Conservation (phyloP, 2,113 vertebrate genomes). For the Ammospiza caudacuta region DNA sequence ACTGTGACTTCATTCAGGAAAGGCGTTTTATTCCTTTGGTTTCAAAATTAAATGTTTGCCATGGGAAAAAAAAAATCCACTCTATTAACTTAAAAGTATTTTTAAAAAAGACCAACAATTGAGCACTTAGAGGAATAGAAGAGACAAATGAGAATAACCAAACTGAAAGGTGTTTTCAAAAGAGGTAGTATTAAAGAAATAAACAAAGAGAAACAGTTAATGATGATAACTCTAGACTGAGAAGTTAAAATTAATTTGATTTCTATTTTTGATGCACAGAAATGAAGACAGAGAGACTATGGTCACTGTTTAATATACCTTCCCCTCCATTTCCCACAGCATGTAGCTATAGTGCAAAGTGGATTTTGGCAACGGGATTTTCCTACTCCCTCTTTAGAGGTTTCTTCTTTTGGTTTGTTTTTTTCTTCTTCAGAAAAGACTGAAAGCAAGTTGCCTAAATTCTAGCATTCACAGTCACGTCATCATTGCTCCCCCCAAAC, state of each 20-base stretch:
- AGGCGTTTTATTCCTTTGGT: neutral
- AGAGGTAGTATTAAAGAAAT: neutral
- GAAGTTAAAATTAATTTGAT: neutral
- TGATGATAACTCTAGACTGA: rapidly evolving
- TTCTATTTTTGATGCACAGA: neutral
- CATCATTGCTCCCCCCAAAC: neutral
- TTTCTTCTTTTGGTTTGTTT: neutral
- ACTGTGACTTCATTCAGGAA: neutral
- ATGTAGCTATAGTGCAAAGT: neutral
- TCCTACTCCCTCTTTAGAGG: neutral
- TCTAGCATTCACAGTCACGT: neutral
- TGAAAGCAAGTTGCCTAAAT: neutral
- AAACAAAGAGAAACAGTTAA: neutral
- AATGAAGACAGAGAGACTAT: neutral
- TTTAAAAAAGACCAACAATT: neutral
- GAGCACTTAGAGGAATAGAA: neutral
- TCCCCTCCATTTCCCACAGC: neutral
- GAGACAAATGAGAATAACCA: neutral
- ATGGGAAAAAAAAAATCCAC: neutral
- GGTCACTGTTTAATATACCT: neutral
- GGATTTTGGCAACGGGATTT: neutral
- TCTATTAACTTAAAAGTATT: neutral
- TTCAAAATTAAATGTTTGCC: neutral
- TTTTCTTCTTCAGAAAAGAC: neutral
- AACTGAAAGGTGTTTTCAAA: neutral